These are phyloP conservation scores for Boulengeromyrus knoepffleri DNA, from an alignment of 2,113 vertebrate genomes.

Conservation along the genomic window DNA sequence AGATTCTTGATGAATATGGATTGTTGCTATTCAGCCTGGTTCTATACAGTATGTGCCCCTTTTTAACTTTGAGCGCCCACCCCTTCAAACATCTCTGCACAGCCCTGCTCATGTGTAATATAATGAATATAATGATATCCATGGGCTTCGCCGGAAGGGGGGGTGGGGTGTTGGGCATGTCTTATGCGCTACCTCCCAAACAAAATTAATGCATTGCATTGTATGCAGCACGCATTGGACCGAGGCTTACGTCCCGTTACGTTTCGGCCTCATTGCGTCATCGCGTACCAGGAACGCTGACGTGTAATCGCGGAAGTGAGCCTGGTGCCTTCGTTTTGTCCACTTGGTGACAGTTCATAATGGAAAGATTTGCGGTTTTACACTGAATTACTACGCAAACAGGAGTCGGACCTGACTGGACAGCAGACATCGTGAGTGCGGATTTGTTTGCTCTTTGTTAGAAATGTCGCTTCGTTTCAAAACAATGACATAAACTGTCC, in stretches of 20 bases:
- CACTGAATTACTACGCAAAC: not conserved
- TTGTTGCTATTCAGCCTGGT: no score
- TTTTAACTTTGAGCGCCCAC: no score
- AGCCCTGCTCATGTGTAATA: not conserved
- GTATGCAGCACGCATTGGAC: not conserved
- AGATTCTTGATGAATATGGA: no score
- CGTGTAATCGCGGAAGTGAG: not conserved
- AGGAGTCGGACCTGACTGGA: not conserved
- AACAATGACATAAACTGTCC: not conserved
- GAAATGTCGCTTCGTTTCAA: not conserved
- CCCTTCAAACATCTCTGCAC: no score
- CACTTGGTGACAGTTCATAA: not conserved
- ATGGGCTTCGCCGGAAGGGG: not conserved
- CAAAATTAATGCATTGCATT: not conserved
- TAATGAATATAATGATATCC: not conserved
- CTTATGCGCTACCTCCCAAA: not conserved
- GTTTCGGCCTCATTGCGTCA: not conserved
- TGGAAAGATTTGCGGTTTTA: not conserved
- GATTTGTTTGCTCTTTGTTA: not conserved
- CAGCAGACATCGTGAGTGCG: not conserved
- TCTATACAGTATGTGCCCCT: no score
- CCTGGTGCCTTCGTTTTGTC: not conserved
- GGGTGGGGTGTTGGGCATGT: not conserved
- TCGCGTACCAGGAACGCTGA: not conserved
- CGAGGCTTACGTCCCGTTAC: not conserved